Conservation (phyloP, 1,140 invertebrate genomes). For the Maniola jurtina region DNA sequence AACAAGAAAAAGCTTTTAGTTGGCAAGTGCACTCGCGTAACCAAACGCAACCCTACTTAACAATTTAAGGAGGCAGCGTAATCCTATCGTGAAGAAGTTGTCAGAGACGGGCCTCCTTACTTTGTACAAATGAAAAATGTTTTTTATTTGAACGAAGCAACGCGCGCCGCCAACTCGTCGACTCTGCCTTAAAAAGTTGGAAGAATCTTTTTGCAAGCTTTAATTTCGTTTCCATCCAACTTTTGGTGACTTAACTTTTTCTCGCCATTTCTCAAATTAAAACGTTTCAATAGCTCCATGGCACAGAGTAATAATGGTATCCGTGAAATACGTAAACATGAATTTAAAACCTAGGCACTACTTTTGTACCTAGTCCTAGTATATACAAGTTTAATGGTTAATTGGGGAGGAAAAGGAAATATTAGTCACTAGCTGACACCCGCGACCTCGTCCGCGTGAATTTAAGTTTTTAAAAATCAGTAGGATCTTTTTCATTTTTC, state of each 20-base stretch:
- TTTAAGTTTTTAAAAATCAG: no score
- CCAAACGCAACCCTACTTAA: conserved; percentile 28
- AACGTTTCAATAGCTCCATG: no score
- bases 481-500: no score
- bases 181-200: background rate
- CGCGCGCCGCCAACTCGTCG: background rate
- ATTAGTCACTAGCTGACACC: no score
- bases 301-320: no score
- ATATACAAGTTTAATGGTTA: no score
- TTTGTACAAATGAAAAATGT: background rate
- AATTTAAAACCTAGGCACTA: no score
- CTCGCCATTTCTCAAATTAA: no score
- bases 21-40: conserved; percentile 25
- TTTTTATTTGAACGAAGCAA: conserved; percentile 2
- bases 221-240: background rate
- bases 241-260: background rate
- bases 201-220: background rate
- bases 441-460: no score
- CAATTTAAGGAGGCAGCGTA: conserved; percentile 25
- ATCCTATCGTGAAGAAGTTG: conserved; percentile 17
- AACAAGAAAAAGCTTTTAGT: conserved; percentile 31
- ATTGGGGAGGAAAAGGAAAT: no score
- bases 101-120: conserved; percentile 1
- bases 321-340: no score
- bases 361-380: no score